A percentile compares a stretch with the other conserved stretches of the same genome.
phyloP scores from a whole-genome alignment of 1,140 invertebrate species.

The Littorina saxatilis region DNA sequence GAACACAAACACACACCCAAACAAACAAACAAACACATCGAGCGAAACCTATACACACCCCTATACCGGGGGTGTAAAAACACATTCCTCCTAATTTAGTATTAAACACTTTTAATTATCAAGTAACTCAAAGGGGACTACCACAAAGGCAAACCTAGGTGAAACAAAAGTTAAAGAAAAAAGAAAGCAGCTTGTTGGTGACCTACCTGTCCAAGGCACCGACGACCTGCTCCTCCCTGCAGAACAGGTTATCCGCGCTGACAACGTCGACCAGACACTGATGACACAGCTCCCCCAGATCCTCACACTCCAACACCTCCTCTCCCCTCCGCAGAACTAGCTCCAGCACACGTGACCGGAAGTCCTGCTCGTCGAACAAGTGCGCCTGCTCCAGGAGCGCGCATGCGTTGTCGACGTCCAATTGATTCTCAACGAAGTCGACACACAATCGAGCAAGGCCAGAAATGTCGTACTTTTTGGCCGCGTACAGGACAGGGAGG shows the following conservation, averaged over 20 bases:
- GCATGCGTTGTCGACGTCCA: conserved; percentile 86
- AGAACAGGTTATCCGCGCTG: conserved; percentile 32
- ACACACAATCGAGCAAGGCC: conserved; percentile 87
- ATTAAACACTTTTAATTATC: too few relatives aligned
- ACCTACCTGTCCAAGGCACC: conserved; percentile 18
- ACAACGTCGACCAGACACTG: conserved; percentile 26
- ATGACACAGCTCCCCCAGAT: conserved; percentile 35
- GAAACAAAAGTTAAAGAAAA: too few relatives aligned
- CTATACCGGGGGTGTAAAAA: too few relatives aligned
- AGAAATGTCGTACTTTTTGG: conserved; percentile 90
- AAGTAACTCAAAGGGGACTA: too few relatives aligned
- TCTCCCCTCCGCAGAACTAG: conserved; percentile 37
- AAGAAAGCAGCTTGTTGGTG: too few relatives aligned
- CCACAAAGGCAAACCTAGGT: too few relatives aligned
- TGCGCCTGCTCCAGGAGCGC: conserved; percentile 47
- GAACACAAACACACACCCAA: too few relatives aligned
- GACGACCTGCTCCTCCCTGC: conserved; percentile 31
- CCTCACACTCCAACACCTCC: conserved; percentile 27
- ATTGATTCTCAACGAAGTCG: conserved; percentile 86
- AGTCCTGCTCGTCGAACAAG: conserved; percentile 34
- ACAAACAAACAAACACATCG: too few relatives aligned
- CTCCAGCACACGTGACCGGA: conserved; percentile 31
- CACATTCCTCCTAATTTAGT: too few relatives aligned
- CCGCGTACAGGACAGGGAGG: conserved; percentile 88
- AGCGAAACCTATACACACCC: too few relatives aligned